Evolutionary conservation across 2,797 vertebrate genomes (phyloP).

Genomic region (Lepidocolaptes lacrymiger): DNA sequence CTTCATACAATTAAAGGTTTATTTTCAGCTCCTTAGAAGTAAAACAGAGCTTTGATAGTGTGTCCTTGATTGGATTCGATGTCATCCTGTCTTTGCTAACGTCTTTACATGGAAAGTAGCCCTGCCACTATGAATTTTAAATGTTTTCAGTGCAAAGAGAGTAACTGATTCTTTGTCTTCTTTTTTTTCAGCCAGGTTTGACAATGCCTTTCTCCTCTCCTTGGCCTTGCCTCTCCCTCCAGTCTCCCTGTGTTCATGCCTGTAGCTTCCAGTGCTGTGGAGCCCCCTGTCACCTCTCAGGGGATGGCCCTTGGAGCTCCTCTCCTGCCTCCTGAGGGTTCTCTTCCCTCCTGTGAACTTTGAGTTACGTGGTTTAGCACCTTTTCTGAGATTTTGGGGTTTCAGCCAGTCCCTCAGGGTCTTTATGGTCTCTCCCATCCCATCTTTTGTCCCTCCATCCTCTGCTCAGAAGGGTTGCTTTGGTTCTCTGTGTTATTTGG

Average conservation of each 20-base stretch:
- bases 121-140: neutral
- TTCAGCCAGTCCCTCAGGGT: neutral
- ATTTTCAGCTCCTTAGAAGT: slow-evolving; percentile 20
- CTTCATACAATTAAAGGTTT: slow-evolving; percentile 23
- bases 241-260: neutral
- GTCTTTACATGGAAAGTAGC: neutral
- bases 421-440: neutral
- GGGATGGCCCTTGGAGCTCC: neutral
- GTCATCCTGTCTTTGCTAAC: slow-evolving; percentile 9
- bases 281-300: accelerated
- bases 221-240: neutral
- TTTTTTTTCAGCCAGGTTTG: neutral
- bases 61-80: slow-evolving; percentile 30
- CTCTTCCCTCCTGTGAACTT: neutral
- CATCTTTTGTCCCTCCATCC: neutral
- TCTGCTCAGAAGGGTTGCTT: neutral
- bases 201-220: neutral
- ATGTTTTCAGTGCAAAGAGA: neutral
- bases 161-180: neutral
- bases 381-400: neutral
- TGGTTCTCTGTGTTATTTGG: neutral
- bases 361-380: accelerated
- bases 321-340: neutral
- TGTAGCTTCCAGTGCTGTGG: neutral
- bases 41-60: slow-evolving; percentile 6